Evolutionary conservation across 2,888 invertebrate genomes (phyloP), one percentile per base, ranked within the genome.

Genomic region (Agonum fuliginosum): DNA sequence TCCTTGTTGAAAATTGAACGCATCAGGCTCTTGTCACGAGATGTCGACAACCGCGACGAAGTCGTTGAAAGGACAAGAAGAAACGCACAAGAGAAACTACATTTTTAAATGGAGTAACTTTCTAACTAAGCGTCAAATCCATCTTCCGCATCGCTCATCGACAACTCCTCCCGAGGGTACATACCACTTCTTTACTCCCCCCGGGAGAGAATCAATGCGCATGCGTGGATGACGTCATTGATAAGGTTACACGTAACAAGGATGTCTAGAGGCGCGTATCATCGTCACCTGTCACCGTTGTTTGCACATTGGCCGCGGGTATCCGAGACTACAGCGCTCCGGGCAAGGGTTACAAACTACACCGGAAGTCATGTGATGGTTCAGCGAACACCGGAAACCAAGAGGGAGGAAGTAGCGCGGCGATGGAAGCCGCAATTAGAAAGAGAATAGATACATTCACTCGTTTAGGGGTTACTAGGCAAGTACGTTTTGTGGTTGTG

Each of bases 1-100:
- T 46, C 46, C 69, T 69, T 69, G 43, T 43, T 46, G 69, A 46
- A 69, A 69, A 69, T 69, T 69, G 69, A 69, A 69, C 43, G 22
- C 69, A 69, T 69, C 69, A 69, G 24, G 10, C 3, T 10, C 43
- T 22, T 69, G 69, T 69, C 69, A 69, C 69, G 67, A 17, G 58
- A 62, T 27, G 58, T 30, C 58, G 19, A 46, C 14, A 14, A 46
- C 46, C 3, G 17, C 14, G 19, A 62, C 58, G n/a, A n/a, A n/a
- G n/a, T n/a, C n/a, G n/a, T n/a, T n/a, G n/a, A n/a, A n/a, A n/a
- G n/a, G n/a, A n/a, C n/a, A n/a, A n/a, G n/a, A n/a, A n/a, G n/a
- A n/a, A n/a, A n/a, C n/a, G n/a, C n/a, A n/a, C n/a, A n/a, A n/a
- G n/a, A n/a, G n/a, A n/a, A n/a, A n/a, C n/a, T n/a, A n/a, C n/a